These are phyloP conservation scores for Nothocercus nigrocapillus DNA, from an alignment of 2,113 vertebrate species.

Conservation along the genomic window DNA sequence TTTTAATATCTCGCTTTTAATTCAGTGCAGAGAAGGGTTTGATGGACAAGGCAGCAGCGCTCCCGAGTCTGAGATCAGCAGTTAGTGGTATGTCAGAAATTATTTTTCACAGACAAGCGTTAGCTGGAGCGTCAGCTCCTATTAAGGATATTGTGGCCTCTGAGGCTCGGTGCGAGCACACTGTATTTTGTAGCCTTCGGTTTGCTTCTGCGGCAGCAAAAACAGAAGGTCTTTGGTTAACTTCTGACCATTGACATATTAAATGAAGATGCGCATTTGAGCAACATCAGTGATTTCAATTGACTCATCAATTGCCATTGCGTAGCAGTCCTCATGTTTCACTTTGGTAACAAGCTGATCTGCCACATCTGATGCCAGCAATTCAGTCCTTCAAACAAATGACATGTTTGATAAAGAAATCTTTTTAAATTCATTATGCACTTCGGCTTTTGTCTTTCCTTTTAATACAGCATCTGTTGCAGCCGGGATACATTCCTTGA, in stretches of 20 bases:
- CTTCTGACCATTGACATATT: constrained; percentile 71
- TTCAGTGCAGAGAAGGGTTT: constrained; percentile 9
- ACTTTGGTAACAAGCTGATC: constrained; percentile 79
- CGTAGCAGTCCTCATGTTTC: constrained; percentile 71
- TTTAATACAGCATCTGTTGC: constrained; percentile 75
- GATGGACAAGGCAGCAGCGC: constrained; percentile 48
- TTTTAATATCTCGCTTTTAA: constrained; percentile 60
- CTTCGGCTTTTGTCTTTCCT: constrained; percentile 77
- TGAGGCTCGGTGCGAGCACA: constrained; percentile 16
- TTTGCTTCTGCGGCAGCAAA: constrained; percentile 25
- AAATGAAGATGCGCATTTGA: constrained; percentile 74
- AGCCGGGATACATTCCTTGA: constrained; percentile 71
- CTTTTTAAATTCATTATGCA: constrained; percentile 77
- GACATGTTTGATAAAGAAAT: constrained; percentile 80
- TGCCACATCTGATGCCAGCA: constrained; percentile 75
- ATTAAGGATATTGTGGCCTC: background rate
- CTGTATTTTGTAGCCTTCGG: constrained; percentile 11
- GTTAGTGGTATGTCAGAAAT: constrained; percentile 39
- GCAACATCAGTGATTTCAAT: constrained; percentile 74
- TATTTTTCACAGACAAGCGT: constrained; percentile 38
- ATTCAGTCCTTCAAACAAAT: constrained; percentile 78
- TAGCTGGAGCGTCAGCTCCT: constrained; percentile 31
- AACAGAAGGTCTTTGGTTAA: constrained; percentile 64
- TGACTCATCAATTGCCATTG: constrained; percentile 77
- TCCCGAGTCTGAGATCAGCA: background rate